These are phyloP conservation scores for Polylopha cassiicola DNA, from an alignment of 2,888 invertebrate genomes.

Conservation along the genomic window DNA sequence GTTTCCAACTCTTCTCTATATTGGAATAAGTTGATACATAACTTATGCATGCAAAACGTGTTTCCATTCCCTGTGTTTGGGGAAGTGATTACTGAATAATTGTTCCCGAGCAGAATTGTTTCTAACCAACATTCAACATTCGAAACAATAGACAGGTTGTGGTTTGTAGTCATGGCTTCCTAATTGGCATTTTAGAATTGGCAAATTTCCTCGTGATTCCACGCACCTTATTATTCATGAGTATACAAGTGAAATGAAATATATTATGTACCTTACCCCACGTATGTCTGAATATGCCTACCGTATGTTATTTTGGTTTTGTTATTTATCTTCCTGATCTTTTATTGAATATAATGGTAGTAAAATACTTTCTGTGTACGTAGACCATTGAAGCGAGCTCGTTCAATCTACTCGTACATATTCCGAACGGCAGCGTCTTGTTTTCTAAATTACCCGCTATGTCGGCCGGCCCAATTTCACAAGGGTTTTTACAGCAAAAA, in stretches of 20 bases:
- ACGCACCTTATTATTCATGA: too few species aligned
- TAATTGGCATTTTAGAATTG: constrained; percentile 1
- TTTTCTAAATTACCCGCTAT: constrained; percentile 39
- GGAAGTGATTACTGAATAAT: constrained; percentile 1
- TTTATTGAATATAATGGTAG: neutral
- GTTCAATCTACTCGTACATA: constrained; percentile 29
- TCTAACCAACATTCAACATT: constrained; percentile 5
- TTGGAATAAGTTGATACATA: constrained; percentile 7
- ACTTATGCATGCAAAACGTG: neutral
- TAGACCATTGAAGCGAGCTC: constrained; percentile 27
- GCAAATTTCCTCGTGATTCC: constrained; percentile 1
- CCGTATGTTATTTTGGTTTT: neutral
- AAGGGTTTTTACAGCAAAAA: constrained; percentile 42
- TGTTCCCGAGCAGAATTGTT: constrained; percentile 5
- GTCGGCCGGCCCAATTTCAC: constrained; percentile 33
- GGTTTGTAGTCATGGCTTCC: constrained; percentile 7
- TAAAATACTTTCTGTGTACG: constrained; percentile 4
- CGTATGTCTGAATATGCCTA: too few species aligned
- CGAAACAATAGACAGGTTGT: constrained; percentile 4
- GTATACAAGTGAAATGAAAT: too few species aligned
- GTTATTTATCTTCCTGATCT: neutral
- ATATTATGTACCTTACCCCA: too few species aligned
- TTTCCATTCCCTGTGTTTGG: constrained; percentile 7
- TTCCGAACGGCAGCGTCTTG: constrained; percentile 31
- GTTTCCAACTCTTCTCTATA: constrained; percentile 5